These are phyloP conservation scores for Melanotaenia nigrans DNA, from an alignment of 2,797 vertebrate species.

Conservation along the genomic window DNA sequence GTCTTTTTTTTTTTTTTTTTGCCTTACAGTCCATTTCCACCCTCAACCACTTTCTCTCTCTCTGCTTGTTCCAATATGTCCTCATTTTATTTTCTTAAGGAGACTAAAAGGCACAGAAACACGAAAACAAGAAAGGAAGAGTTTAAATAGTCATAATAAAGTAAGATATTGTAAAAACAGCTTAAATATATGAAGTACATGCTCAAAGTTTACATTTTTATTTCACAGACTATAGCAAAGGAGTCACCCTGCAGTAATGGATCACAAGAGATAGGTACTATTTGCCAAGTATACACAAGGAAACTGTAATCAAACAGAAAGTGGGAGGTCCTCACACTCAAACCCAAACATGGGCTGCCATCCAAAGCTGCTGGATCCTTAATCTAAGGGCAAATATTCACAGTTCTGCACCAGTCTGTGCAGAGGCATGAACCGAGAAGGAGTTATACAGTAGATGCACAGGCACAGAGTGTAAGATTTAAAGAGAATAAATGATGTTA, in stretches of 20 bases:
- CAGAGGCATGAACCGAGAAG: neutral
- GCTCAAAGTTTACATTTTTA: neutral
- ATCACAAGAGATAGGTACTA: conserved; percentile 5
- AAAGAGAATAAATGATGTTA: neutral
- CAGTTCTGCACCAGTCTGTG: conserved; percentile 5
- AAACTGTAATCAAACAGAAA: conserved; percentile 46
- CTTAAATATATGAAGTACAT: no score
- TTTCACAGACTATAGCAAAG: neutral
- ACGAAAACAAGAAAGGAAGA: neutral
- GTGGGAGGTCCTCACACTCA: conserved; percentile 22
- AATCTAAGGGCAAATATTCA: conserved; percentile 50
- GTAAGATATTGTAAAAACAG: neutral
- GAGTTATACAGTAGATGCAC: neutral
- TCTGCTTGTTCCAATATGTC: conserved; percentile 25
- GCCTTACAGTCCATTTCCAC: conserved; percentile 53
- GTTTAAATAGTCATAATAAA: no score
- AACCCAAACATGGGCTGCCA: conserved; percentile 39
- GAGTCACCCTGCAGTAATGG: neutral
- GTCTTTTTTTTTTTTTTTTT: conserved; percentile 42
- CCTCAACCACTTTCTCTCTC: conserved; percentile 1
- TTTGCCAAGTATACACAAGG: conserved; percentile 8
- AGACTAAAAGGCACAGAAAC: neutral
- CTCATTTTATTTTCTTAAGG: conserved; percentile 14
- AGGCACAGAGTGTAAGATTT: neutral
- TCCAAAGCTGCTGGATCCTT: conserved; percentile 36